Conservation (phyloP, 2,113 vertebrate genomes). For the Trachemys scripta region DNA sequence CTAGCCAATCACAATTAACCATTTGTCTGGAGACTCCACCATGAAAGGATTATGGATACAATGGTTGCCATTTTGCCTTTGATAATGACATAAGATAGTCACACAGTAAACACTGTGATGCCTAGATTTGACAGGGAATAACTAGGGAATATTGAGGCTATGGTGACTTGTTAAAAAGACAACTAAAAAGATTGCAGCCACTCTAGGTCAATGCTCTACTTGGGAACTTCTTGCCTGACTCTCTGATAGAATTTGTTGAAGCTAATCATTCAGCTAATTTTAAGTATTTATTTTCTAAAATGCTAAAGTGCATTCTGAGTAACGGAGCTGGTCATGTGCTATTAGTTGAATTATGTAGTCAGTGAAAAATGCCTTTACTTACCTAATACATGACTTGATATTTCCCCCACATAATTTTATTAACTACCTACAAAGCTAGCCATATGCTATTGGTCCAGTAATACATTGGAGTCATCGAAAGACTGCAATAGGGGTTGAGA, state of each 20-base stretch:
- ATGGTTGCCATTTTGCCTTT: constrained; percentile 44
- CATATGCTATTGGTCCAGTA: background rate
- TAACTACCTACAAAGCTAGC: background rate
- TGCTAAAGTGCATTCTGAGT: background rate
- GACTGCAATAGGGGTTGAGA: background rate
- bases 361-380: background rate
- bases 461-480: background rate
- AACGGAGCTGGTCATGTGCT: background rate
- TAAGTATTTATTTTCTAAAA: background rate
- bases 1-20: constrained; percentile 43
- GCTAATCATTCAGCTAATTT: background rate
- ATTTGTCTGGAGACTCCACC: background rate
- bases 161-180: background rate
- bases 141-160: constrained; percentile 10
- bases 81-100: constrained; percentile 6
- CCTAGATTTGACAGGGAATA: constrained; percentile 43
- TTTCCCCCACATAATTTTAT: background rate
- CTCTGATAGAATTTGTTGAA: background rate
- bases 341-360: background rate
- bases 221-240: background rate
- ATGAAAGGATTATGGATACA: background rate
- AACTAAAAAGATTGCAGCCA: background rate
- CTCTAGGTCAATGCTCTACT: background rate
- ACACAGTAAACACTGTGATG: background rate
- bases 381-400: background rate